A percentile compares a stretch with the other conserved stretches of the same genome.
These are phyloP conservation scores for Campoplex capitator DNA, from an alignment of 2,888 invertebrate species.

Conservation along the genomic window DNA sequence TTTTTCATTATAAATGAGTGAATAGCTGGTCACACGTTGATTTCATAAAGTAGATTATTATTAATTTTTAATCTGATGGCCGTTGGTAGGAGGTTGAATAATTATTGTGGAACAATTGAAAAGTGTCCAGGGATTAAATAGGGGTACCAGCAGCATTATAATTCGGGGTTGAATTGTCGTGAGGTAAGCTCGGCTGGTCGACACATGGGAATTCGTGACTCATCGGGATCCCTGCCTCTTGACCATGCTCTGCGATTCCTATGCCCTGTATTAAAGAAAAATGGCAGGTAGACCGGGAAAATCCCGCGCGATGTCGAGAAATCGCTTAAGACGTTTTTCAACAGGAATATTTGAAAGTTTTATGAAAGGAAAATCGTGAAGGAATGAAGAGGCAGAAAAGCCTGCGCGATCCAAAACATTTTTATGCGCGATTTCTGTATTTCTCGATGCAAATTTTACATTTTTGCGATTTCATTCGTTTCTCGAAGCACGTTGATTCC, in stretches of 20 bases:
- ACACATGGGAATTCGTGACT: constrained; percentile 19
- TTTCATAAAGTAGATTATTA: neutral
- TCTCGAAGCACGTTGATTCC: no score
- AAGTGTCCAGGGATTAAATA: neutral
- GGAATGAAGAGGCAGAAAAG: neutral
- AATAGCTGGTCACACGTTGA: no score
- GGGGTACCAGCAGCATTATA: neutral
- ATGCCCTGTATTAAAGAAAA: constrained; percentile 29
- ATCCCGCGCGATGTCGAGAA: constrained; percentile 27
- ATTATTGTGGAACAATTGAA: neutral
- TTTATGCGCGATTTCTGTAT: neutral
- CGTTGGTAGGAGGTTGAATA: neutral
- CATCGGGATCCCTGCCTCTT: neutral
- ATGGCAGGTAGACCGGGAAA: constrained; percentile 54
- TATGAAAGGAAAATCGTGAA: neutral
- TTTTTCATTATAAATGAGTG: no score
- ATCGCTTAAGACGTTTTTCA: neutral
- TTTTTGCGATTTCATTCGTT: neutral
- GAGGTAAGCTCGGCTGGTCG: neutral
- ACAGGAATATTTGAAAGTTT: constrained; percentile 40
- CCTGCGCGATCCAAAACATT: constrained; percentile 4
- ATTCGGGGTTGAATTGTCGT: neutral
- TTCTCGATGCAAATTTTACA: neutral
- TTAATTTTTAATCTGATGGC: neutral
- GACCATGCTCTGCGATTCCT: neutral